phyloP scores from a whole-genome alignment of 2,888 invertebrate species.

The Rotaria magnacalcarata region DNA sequence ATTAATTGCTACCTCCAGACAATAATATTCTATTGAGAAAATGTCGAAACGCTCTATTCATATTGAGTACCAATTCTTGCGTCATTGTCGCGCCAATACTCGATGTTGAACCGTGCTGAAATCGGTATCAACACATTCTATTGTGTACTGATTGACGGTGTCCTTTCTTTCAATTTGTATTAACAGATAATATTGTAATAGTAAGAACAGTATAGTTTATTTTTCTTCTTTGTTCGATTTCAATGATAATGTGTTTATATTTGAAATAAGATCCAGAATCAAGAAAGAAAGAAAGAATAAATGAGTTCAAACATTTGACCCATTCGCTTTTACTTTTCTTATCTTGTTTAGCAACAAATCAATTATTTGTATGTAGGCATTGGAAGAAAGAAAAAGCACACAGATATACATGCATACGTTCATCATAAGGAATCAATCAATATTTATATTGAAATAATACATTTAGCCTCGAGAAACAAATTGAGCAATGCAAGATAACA shows the following conservation, averaged over 20 bases:
- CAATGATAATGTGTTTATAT: background rate
- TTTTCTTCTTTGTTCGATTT: background rate
- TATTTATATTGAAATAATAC: background rate
- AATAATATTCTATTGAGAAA: background rate
- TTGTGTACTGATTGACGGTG: background rate
- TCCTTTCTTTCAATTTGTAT: background rate
- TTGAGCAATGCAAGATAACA: background rate
- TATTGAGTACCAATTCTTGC: background rate
- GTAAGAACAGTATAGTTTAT: background rate
- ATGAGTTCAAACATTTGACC: background rate
- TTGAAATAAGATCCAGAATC: background rate
- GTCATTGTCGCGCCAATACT: background rate
- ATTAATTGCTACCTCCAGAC: background rate
- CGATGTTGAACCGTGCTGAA: background rate
- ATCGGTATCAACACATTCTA: background rate
- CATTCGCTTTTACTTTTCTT: background rate
- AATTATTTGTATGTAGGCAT: background rate
- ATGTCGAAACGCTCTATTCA: background rate
- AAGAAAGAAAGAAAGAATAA: background rate
- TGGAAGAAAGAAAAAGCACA: background rate
- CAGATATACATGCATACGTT: background rate
- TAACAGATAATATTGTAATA: background rate
- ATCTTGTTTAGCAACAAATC: background rate
- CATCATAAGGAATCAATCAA: slow-evolving; percentile 26
- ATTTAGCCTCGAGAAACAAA: background rate